Base-by-base conservation (phyloP, 1,140 invertebrate species). In the Drosophila bifasciata region DNA sequence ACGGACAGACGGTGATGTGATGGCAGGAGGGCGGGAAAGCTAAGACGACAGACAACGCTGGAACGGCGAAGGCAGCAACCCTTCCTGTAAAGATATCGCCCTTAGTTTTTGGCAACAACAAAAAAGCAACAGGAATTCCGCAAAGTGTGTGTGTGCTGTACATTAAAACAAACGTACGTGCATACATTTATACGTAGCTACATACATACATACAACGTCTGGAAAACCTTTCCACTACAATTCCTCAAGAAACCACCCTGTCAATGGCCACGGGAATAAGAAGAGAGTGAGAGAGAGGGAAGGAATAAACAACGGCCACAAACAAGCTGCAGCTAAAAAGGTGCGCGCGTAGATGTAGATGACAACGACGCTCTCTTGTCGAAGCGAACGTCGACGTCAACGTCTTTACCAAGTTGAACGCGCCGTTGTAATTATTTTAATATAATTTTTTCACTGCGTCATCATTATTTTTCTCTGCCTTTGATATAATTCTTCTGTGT, bases 401-500 rank as follows among this genome's bases (percentile, higher is more conserved):
- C 73, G 63, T 72, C 69, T 76, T 76, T 58, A 53, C 68, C 61
- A 72, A 76, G 73, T 74, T 77, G 75, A 73, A 77, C 75, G 70
- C 74, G 69, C 83, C 76, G 79, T 89, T 88, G 83, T 88, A 88
- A 88, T 88, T 88, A 88, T 88, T 88, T 89, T 83, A 84, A 85
- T 86, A 88, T 77, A 79, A 75, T 80, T 80, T 85, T 86, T 88
- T 88, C 70, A 86, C 84, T 88, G 83, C 83, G 83, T 88, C 83
- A 88, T 88, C 83, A 88, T 88, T 88, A 88, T 88, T 88, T 88
- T 88, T 77, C 80, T 88, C 79, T 58, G 84, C 84, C 71, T 88
- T 88, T 86, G 81, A 86, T 88, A 88, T 86, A 83, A 75, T 83
- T 89, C 70, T 81, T 86, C 83, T 89, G 88, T 89, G 79, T 86